These are phyloP conservation scores for Choloepus hoffmanni DNA, from an alignment of 2,113 vertebrate species.

Conservation along the genomic window DNA sequence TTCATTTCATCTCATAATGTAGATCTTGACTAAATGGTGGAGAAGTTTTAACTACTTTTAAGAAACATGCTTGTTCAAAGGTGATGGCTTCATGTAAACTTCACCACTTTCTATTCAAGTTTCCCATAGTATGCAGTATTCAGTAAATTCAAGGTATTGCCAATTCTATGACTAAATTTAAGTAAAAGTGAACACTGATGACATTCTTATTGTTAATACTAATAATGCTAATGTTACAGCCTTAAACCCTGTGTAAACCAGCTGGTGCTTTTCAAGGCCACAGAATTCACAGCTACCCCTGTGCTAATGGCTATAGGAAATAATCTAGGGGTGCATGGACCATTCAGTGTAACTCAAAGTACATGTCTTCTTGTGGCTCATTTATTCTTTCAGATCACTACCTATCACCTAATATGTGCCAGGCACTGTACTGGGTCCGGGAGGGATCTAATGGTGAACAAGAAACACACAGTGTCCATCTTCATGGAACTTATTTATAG, in stretches of 20 bases:
- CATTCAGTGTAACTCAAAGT: neutral
- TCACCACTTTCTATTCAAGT: conserved; percentile 33
- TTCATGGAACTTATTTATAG: neutral
- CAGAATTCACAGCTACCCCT: neutral
- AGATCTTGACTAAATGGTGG: neutral
- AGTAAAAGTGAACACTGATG: neutral
- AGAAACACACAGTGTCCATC: neutral
- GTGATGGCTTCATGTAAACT: neutral
- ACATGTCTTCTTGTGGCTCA: neutral
- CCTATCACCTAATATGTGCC: neutral
- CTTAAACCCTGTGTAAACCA: neutral
- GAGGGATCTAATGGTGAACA: neutral
- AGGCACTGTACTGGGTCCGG: neutral
- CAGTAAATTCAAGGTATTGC: conserved; percentile 21
- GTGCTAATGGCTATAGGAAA: neutral
- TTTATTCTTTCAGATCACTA: conserved; percentile 38
- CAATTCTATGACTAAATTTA: neutral
- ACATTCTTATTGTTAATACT: neutral
- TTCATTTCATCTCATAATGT: neutral
- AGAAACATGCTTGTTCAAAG: conserved; percentile 1
- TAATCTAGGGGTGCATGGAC: neutral
- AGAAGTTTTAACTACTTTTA: neutral
- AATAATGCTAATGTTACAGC: neutral
- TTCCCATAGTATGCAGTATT: neutral
- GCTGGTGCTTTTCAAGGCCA: neutral